These are phyloP conservation scores for Characodon lateralis DNA, from an alignment of 2,797 vertebrate species.

Conservation along the genomic window DNA sequence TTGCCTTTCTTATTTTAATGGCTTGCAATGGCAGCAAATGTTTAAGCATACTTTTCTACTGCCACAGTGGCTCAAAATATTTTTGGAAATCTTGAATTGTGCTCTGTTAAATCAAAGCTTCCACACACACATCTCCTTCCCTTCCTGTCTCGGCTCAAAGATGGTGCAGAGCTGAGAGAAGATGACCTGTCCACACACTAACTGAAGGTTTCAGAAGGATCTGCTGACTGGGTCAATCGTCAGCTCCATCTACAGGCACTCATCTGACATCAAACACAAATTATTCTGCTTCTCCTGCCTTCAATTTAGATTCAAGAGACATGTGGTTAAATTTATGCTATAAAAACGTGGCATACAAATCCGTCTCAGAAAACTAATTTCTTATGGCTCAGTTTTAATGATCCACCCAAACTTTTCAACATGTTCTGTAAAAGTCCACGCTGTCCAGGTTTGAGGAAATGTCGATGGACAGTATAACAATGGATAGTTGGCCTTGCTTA, in stretches of 20 bases:
- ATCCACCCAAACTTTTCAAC: not conserved
- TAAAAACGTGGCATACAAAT: no score
- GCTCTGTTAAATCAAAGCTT: conserved; percentile 26
- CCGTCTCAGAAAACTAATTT: not conserved
- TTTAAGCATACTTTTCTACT: conserved; percentile 38
- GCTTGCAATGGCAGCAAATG: conserved; percentile 17
- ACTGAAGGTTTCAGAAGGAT: conserved; percentile 10
- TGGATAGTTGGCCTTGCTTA: not conserved
- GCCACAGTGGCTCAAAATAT: conserved; percentile 43
- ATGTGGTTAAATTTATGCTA: not conserved
- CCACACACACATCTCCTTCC: conserved; percentile 28
- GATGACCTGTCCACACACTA: conserved; percentile 30
- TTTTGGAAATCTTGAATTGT: conserved; percentile 41
- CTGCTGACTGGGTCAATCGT: conserved; percentile 44
- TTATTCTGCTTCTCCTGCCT: not conserved
- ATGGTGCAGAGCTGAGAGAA: conserved; percentile 24
- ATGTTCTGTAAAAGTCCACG: not conserved
- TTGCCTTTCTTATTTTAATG: conserved; percentile 16
- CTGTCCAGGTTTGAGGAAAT: no score
- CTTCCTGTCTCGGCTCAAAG: conserved; percentile 24
- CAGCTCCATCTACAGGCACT: conserved; percentile 31
- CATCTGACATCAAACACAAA: conserved; percentile 24
- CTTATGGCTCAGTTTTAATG: no score
- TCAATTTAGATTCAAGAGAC: not conserved
- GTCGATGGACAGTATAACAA: not conserved